Base-by-base conservation (phyloP, 2,888 invertebrate species). In the Pristionchus mayeri region DNA sequence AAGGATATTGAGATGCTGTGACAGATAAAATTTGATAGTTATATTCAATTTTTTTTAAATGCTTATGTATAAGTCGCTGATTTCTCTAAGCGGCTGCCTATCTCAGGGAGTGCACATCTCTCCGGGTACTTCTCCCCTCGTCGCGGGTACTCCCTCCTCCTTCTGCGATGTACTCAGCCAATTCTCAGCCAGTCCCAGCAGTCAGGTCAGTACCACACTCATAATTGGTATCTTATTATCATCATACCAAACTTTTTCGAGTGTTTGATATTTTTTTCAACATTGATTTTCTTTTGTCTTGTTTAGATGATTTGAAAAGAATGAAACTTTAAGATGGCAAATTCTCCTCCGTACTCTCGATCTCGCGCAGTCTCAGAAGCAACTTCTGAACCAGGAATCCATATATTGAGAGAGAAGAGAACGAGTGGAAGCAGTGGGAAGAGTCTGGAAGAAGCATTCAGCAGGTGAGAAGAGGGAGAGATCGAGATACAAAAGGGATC, bases 81-180 rank as follows among this genome's bases (percentile, higher is more conserved):
- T 30, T 63, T 34, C 30, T 6, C n/a, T n/a, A n/a, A n/a, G n/a
- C n/a, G n/a, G n/a, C n/a, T n/a, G n/a, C 67, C 7, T 9, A 4
- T 67, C 27, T 30, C 54, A 80, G 80, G 57, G 71, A 34, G 71
- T 80, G 3, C 80, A 80, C 37, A 57, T 80, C 52, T 80, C 80
- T 0, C 80, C 80, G 9, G 80, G 80, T 9, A 80, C 60, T 9
- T 63, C 63, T 48, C 60, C 82, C 0, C 3, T 30, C 9, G 50
- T 52, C 21, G 54, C 63, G 24, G 84, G 76, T 6, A 71, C 71
- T 40, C 84, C 84, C n/a, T 60, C 84, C 9, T 84, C 84, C 18
- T 84, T 79, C 50, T 84, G 84, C 21, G 84, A 84, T 27, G 79
- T 84, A 3, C 57, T 79, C 44, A 75, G 78, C 27, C 84, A 84